Evolutionary conservation across 2,888 invertebrate genomes (phyloP).

Genomic region (Conchocele bisecta): DNA sequence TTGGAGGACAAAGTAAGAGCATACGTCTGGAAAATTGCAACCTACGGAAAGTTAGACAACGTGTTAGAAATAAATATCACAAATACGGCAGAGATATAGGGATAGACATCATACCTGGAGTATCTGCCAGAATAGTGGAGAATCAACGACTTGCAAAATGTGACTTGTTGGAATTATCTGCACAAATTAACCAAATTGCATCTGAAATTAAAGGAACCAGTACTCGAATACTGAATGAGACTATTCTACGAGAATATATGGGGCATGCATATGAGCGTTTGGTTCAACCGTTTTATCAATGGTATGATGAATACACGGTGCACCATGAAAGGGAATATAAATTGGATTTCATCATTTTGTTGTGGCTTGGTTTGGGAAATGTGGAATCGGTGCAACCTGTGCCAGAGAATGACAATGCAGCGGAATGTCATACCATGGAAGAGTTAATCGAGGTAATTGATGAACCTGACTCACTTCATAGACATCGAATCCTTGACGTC

Average conservation of each 20-base stretch:
- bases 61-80: neutral
- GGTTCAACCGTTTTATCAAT: neutral
- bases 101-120: constrained; percentile 21
- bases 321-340: no score
- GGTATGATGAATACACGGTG: no score
- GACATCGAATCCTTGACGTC: no score
- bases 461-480: no score
- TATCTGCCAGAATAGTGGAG: no score
- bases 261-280: neutral
- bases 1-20: no score
- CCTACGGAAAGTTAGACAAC: constrained; percentile 39
- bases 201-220: neutral
- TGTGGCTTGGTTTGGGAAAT: neutral
- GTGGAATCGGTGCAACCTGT: no score
- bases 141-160: neutral
- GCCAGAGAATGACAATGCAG: neutral
- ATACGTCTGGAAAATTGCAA: no score
- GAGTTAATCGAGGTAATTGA: no score
- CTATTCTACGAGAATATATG: neutral
- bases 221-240: neutral
- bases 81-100: constrained; percentile 5
- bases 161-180: no score
- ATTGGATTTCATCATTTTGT: neutral
- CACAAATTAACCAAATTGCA: neutral
- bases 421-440: neutral